Evolutionary conservation across 1,140 invertebrate species (phyloP).

Genomic region (Hesperophylax magnus): DNA sequence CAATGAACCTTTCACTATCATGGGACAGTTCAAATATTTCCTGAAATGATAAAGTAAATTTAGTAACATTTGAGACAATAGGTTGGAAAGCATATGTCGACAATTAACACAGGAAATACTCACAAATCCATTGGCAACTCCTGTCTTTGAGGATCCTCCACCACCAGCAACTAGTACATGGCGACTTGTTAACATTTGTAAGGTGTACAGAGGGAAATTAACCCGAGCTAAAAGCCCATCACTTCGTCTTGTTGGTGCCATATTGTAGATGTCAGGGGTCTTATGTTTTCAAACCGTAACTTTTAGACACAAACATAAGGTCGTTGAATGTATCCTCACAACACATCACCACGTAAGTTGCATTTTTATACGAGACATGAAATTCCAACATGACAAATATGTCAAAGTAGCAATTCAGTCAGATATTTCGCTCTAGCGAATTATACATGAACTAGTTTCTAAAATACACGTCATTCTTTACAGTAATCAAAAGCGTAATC

Average conservation of each 20-base stretch:
- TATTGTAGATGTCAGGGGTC: constrained; percentile 31
- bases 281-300: constrained; percentile 34
- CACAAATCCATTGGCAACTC: constrained; percentile 96
- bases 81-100: background rate
- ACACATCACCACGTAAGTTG: constrained; percentile 48
- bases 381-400: constrained; percentile 57
- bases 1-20: constrained; percentile 84
- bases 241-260: constrained; percentile 56
- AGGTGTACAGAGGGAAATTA: constrained; percentile 93
- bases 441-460: constrained; percentile 30
- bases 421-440: constrained; percentile 40
- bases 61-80: background rate
- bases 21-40: constrained; percentile 93
- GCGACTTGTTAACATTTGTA: constrained; percentile 91
- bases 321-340: constrained; percentile 41
- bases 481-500: constrained; percentile 27
- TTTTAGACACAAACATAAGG: constrained; percentile 40
- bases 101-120: constrained; percentile 62
- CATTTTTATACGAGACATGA: constrained; percentile 44
- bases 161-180: constrained; percentile 96
- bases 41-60: constrained; percentile 67
- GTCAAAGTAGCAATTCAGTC: constrained; percentile 45
- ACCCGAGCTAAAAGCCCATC: constrained; percentile 85
- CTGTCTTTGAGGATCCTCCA: constrained; percentile 94
- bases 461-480: constrained; percentile 54